Evolutionary conservation across 2,113 vertebrate species (phyloP).

Genomic region (Podilymbus podiceps): DNA sequence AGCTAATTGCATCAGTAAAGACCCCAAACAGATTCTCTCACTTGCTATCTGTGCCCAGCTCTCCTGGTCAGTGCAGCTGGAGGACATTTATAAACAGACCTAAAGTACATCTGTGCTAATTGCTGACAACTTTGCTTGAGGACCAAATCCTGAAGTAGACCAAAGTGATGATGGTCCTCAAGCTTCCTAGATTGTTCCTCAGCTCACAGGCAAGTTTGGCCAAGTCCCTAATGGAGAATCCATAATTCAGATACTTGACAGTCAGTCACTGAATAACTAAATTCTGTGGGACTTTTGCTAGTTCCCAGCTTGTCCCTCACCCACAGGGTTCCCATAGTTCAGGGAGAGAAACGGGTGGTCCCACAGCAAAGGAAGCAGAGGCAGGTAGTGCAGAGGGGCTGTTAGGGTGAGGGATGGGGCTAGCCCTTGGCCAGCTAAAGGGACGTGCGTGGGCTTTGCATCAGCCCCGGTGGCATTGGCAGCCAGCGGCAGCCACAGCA

Average conservation of each 20-base stretch:
- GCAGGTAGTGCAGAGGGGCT: background rate
- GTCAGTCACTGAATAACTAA: background rate
- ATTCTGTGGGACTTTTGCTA: background rate
- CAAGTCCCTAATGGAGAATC: background rate
- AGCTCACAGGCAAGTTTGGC: background rate
- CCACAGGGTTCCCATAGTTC: background rate
- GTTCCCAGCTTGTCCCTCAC: background rate
- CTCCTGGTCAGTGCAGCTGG: conserved; percentile 38
- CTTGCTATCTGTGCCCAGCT: conserved; percentile 26
- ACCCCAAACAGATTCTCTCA: background rate
- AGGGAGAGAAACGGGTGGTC: too few species aligned
- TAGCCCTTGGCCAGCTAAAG: background rate
- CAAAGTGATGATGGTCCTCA: background rate
- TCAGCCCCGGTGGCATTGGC: background rate
- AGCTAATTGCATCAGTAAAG: background rate
- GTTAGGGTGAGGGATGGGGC: background rate
- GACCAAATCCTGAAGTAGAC: background rate
- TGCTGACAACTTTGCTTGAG: background rate
- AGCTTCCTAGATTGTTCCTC: background rate
- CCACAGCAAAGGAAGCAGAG: background rate
- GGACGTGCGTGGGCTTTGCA: background rate
- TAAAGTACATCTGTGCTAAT: conserved; percentile 41
- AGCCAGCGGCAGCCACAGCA: accelerated
- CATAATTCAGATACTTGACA: background rate
- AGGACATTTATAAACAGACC: conserved; percentile 31